Percentiles rank a stretch among this genome's conserved stretches.
Evolutionary conservation across 2,797 vertebrate species (phyloP).

Genomic region (Halcyon badia): DNA sequence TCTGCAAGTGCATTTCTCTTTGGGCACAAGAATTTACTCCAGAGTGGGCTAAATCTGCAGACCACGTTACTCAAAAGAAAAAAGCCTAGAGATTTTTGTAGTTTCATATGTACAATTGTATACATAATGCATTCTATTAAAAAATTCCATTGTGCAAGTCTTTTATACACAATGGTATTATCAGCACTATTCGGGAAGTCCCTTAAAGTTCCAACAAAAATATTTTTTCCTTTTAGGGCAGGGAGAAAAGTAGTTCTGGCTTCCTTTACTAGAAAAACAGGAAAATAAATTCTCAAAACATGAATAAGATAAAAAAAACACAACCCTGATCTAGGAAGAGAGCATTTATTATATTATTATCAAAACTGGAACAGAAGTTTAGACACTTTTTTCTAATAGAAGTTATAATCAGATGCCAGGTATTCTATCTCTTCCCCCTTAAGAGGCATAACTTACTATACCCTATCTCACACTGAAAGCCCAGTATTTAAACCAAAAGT

Average conservation of each 20-base stretch:
- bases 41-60: neutral
- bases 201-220: neutral
- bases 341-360: neutral
- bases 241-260: neutral
- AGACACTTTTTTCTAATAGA: neutral
- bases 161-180: neutral
- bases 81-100: neutral
- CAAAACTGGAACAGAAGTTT: neutral
- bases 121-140: neutral
- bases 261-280: constrained; percentile 45
- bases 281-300: constrained; percentile 26
- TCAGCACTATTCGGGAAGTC: neutral
- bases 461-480: neutral
- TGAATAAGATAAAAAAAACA: neutral
- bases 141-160: neutral
- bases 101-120: neutral
- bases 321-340: neutral
- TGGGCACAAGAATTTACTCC: neutral
- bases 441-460: neutral
- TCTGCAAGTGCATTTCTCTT: neutral
- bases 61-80: neutral
- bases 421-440: neutral
- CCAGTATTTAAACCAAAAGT: neutral
- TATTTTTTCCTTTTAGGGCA: neutral
- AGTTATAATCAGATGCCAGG: neutral